Conservation (phyloP, 64 coral and sea anemone species). For the Pocillopora damicornis region DNA sequence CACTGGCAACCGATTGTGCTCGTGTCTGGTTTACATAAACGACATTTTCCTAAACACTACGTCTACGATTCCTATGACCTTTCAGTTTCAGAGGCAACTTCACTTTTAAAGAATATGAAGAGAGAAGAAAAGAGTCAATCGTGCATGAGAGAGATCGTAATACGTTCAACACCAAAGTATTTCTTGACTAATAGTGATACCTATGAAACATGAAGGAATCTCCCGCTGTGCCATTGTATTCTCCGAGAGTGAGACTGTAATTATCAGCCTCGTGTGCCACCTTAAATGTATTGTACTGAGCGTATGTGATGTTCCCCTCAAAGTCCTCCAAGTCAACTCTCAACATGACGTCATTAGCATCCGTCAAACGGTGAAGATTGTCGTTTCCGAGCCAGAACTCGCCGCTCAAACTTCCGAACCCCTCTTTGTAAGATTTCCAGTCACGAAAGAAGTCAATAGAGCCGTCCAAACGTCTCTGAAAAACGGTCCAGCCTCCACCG, state of each 20-base stretch:
- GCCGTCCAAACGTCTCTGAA: constrained; percentile 51
- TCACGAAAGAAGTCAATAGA: constrained; percentile 17
- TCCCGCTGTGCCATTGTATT: no score
- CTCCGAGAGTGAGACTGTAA: constrained; percentile 15
- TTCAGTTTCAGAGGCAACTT: no score
- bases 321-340: constrained; percentile 48
- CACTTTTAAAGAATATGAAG: no score
- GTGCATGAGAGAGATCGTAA: no score
- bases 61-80: no score
- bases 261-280: constrained; percentile 38
- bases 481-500: constrained; percentile 67
- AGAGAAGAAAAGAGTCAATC: no score
- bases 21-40: no score
- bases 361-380: constrained; percentile 49
- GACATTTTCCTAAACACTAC: no score
- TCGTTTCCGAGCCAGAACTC: constrained; percentile 42
- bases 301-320: constrained; percentile 18
- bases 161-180: no score
- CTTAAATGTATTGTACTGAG: constrained; percentile 32
- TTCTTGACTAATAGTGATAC: no score
- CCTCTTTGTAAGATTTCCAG: constrained; percentile 58
- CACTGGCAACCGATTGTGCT: no score
- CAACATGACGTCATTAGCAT: constrained; percentile 7
- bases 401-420: constrained; percentile 51
- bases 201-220: no score